Base-by-base conservation (phyloP, 2,888 invertebrate species). In the Lasius fuliginosus region DNA sequence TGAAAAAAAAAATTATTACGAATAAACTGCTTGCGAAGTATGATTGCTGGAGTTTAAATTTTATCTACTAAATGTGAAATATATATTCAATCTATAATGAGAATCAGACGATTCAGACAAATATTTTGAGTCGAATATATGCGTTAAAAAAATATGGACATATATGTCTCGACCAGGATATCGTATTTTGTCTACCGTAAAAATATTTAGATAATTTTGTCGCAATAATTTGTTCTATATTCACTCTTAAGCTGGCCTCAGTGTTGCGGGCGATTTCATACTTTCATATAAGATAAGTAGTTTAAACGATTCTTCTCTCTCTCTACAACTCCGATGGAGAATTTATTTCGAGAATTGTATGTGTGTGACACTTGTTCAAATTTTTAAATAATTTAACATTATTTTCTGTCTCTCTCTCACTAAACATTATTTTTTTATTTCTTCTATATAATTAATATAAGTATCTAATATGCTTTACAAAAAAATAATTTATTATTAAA, bases 161-260 rank as follows among this genome's bases (percentile, higher is more conserved):
- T 49, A 30, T 33, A 11, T 30, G 15, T 12, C 49, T 56, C n/a
- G 9, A 53, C 3, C n/a, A 30, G 49, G 8, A 49, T n/a, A 42
- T 27, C 15, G 12, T 36, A 18, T 18, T 27, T 46, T 46, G 18
- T 46, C 2, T 49, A 68, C 1, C 2, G 15, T 71, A 23, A 23
- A 71, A 53, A 15, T n/a, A 53, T 9, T 56, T 36, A n/a, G 11
- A 71, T 71, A 71, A 56, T 71, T 36, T 56, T 56, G 3, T 56
- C 3, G n/a, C n/a, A 53, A 23, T 23, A 23, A 23, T 23, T 23
- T 23, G 23, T 23, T 23, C 23, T 23, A 23, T 23, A 23, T 23
- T 23, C 23, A 23, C 23, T 23, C 23, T 23, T 23, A 23, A 23
- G 23, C 23, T 23, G 23, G 23, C 23, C 23, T 23, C 23, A 23